Conservation (phyloP, 2,113 vertebrate species). For the Thalassarche chlororhynchos region DNA sequence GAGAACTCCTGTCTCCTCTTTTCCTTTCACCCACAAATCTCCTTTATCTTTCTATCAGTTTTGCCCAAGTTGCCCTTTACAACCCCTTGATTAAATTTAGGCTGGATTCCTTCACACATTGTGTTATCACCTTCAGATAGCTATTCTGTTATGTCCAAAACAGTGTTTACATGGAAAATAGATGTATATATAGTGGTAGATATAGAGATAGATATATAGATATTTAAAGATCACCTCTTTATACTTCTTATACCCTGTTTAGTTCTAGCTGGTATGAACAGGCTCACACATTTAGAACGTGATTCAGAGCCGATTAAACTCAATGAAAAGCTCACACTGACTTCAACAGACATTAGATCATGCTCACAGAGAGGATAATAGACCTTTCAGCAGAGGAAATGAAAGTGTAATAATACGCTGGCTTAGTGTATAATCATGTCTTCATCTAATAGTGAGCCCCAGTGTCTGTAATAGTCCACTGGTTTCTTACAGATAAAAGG, state of each 20-base stretch:
- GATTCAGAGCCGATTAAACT: conserved; percentile 25
- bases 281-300: not conserved
- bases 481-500: not conserved
- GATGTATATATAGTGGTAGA: not conserved
- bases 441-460: not conserved
- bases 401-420: conserved; percentile 31
- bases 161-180: not conserved
- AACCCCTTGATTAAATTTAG: not conserved
- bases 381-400: conserved; percentile 54
- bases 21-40: not conserved
- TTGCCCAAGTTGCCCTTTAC: not conserved
- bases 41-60: not conserved
- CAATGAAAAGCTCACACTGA: conserved; percentile 26
- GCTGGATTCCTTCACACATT: not conserved
- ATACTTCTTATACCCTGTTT: not conserved
- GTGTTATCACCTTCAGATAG: not conserved
- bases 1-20: not conserved
- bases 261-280: not conserved
- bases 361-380: conserved; percentile 34
- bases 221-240: not conserved
- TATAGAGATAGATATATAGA: not conserved
- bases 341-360: conserved; percentile 40
- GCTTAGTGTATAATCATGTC: conserved; percentile 46
- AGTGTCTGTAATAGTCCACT: not conserved
- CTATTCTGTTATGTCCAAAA: not conserved